Evolutionary conservation across 2,113 vertebrate genomes (phyloP), one percentile per base, ranked within the genome.

Genomic region (Elgaria multicarinata): DNA sequence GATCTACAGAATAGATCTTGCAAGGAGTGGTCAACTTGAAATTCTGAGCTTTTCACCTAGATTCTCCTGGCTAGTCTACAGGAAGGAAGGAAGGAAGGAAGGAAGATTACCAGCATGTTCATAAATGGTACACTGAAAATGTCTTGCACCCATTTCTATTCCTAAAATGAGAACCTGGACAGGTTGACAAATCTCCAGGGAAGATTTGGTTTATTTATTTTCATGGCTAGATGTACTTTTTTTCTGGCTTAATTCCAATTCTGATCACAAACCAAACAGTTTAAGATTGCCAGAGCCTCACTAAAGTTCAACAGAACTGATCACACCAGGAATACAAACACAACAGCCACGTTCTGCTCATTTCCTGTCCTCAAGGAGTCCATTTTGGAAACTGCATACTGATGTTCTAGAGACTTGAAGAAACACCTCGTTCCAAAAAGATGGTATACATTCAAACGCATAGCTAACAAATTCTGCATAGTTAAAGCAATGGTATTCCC

Each of bases 281-380:
- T 42, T 28, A 53, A 69, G 44, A 93, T 62, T 89, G n/a, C 79
- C 91, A 81, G 0, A 92, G 90, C 53, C 62, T 87, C 90, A 53
- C 74, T 90, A 58, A 77, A 84, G 72, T 9, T 4, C 72, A 62
- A 90, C 72, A 77, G 42, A 62, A 76, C 26, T 58, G 71, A 86
- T 76, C 8, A 20, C 75, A 64, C 75, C 75, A 87, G 90, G 78
- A 86, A 88, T 50, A 90, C 86, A 66, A 90, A 3, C 79, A 84
- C 3, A 39, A 89, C 0, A 46, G 7, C 16, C 42, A 22, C 24
- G 44, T n/a, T 85, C 66, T 55, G 62, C 6, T 78, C 36, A 84
- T 13, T 1, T 36, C 46, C 66, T 91, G 58, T 66, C 28, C 1
- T 0, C 76, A 22, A 84, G 44, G 10, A 85, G 83, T 75, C 20